A percentile compares a stretch with the other conserved stretches of the same genome.
Evolutionary conservation across 2,888 invertebrate species (phyloP).

Genomic region (Dolichopus griseipennis): DNA sequence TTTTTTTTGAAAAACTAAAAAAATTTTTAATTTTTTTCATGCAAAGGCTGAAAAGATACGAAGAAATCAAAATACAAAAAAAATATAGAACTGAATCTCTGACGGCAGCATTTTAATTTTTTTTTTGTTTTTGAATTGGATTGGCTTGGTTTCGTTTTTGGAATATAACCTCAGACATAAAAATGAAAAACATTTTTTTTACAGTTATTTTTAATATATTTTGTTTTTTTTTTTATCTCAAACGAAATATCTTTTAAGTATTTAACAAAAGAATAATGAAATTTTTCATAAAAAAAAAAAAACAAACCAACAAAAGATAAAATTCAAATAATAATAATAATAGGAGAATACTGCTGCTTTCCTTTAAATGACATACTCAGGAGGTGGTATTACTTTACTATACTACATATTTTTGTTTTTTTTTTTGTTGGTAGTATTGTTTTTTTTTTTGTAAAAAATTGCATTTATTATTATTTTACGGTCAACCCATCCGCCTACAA

Average conservation of each 20-base stretch:
- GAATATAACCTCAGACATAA: neutral
- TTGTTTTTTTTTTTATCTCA: neutral
- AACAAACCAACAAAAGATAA: neutral
- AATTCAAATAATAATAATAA: neutral
- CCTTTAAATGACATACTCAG: neutral
- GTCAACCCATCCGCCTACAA: too few species aligned
- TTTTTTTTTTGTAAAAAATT: neutral
- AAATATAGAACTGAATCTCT: neutral
- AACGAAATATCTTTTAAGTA: neutral
- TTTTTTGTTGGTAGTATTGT: neutral
- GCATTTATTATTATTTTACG: too few species aligned
- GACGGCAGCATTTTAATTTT: neutral
- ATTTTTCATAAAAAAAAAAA: neutral
- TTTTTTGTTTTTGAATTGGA: too few species aligned
- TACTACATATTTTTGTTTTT: conserved; percentile 1
- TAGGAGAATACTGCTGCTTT: neutral
- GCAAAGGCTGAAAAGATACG: too few species aligned
- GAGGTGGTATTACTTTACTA: neutral
- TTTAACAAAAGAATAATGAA: neutral
- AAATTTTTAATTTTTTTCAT: too few species aligned
- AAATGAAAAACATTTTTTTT: neutral
- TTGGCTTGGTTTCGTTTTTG: neutral
- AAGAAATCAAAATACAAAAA: neutral
- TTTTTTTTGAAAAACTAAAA: too few species aligned
- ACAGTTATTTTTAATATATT: neutral